Evolutionary conservation across 2,888 invertebrate genomes (phyloP).

Genomic region (Willowsia nigromaculata): DNA sequence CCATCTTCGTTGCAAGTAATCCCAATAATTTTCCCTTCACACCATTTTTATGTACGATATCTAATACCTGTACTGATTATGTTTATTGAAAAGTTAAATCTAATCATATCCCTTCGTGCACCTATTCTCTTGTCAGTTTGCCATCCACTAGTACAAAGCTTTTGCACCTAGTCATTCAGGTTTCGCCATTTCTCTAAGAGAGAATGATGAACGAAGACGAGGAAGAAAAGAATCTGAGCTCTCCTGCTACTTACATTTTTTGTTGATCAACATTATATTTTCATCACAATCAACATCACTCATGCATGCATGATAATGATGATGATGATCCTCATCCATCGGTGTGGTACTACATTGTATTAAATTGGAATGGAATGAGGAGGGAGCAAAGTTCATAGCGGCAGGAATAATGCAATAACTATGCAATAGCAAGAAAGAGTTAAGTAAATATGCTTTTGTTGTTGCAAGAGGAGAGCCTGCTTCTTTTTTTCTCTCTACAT

Average conservation of each 20-base stretch:
- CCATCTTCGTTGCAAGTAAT: neutral
- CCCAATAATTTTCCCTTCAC: neutral
- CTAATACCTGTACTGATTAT: constrained; percentile 1
- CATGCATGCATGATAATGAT: neutral
- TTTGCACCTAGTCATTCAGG: constrained; percentile 45
- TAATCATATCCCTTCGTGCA: constrained; percentile 30
- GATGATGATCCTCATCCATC: neutral
- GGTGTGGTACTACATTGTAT: constrained; percentile 8
- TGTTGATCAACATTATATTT: neutral
- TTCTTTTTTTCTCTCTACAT: neutral
- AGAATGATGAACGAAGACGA: neutral
- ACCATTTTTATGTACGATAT: neutral
- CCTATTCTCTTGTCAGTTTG: neutral
- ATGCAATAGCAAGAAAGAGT: no score
- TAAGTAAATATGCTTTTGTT: neutral
- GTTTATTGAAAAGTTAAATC: constrained; percentile 21
- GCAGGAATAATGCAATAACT: neutral
- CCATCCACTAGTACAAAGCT: no score
- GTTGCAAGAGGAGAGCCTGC: neutral
- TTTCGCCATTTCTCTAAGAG: constrained; percentile 6
- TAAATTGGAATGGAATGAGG: constrained; percentile 1
- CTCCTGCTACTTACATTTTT: neutral
- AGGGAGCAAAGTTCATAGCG: constrained; percentile 29
- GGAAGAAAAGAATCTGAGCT: neutral
- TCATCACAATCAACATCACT: constrained; percentile 28